Evolutionary conservation across 1,140 invertebrate species (phyloP), one percentile per base, ranked within the genome.

Genomic region (Macrobrachium rosenbergii): DNA sequence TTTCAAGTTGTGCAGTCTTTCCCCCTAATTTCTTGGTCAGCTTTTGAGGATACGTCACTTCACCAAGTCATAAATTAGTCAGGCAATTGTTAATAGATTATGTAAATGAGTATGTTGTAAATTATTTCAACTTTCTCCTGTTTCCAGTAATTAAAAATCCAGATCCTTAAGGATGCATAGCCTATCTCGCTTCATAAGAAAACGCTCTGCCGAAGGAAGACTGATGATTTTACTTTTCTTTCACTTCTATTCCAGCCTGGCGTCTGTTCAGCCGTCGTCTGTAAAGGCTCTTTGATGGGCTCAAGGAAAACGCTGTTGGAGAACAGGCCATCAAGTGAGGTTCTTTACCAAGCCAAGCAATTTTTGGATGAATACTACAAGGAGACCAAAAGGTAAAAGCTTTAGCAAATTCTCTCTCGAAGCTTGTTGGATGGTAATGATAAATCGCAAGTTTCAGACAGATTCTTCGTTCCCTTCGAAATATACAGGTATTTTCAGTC

Each of bases 331-430:
- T 91, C 93, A 81, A 94, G 95, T 88, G 93, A 95, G 85, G 93
- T 96, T 11, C 92, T 97, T 45, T 92, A 92, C 28, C 95, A 97
- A 67, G 96, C 96, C 14, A 96, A 96, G 91, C 95, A 97, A 90
- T 97, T 97, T 91, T 92, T 97, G 23, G 95, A 96, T 89, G 96
- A 97, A 92, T 97, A 97, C 92, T 97, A 96, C 90, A 94, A 95
- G 72, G 97, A 96, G 52, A 96, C 96, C 88, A 94, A 96, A 93
- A 95, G 96, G 96, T 96, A 93, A 91, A 91, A 60, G 52, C n/a
- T n/a, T 3, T 8, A 28, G 14, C 88, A 92, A 91, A 73, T 69
- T 90, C n/a, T 91, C 3, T 75, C 12, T 45, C 21, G 17, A 63
- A 62, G 3, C 19, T 37, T 21, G 3, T 52, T 37, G 7, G 3